Evolutionary conservation across 2,113 vertebrate genomes (phyloP).

Genomic region (Istiophorus platypterus): DNA sequence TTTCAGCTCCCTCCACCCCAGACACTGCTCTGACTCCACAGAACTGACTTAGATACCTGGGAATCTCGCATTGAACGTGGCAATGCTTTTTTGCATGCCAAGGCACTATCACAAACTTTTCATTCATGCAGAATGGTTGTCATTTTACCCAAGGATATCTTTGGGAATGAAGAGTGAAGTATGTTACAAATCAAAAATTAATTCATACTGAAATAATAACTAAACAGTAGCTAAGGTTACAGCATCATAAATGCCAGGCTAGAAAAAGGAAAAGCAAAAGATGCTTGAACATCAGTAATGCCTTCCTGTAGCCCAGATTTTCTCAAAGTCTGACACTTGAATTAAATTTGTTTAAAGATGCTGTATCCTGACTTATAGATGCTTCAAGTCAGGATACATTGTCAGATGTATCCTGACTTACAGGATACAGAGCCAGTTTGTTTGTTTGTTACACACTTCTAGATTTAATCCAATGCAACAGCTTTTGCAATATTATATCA

Average conservation of each 20-base stretch:
- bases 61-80: conserved; percentile 40
- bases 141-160: conserved; percentile 28
- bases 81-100: conserved; percentile 33
- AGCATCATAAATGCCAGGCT: neutral
- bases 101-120: conserved; percentile 30
- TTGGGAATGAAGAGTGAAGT: neutral
- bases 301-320: neutral
- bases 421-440: too few relatives aligned
- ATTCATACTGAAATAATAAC: neutral
- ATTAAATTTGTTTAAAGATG: too few relatives aligned
- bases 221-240: neutral
- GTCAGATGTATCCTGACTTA: too few relatives aligned
- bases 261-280: neutral
- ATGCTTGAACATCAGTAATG: neutral
- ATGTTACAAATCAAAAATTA: neutral
- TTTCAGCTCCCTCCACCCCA: neutral
- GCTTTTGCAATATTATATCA: neutral
- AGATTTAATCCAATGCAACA: neutral
- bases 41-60: conserved; percentile 28
- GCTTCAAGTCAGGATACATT: neutral
- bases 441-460: neutral
- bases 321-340: neutral
- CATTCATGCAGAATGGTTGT: conserved; percentile 20
- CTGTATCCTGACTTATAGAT: neutral
- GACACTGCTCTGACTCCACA: conserved; percentile 14